Conservation (phyloP, 2,113 vertebrate species). For the Misgurnus mizolepis region DNA sequence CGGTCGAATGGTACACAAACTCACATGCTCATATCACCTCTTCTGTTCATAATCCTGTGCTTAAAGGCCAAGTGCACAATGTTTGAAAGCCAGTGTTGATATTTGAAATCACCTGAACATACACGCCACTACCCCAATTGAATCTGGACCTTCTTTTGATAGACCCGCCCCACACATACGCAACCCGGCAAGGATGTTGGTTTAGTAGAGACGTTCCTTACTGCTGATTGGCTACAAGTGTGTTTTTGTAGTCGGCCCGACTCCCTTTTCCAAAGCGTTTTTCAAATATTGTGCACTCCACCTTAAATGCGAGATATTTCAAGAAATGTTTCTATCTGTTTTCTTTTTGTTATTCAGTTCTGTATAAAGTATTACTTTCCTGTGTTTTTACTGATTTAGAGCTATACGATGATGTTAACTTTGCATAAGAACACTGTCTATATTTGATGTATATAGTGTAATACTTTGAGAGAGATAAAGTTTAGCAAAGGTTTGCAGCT, state of each 20-base stretch:
- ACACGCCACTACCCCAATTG: too few species aligned
- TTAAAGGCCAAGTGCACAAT: neutral
- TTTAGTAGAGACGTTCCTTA: too few species aligned
- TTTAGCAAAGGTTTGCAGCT: neutral
- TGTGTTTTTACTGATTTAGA: neutral
- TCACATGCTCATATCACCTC: neutral
- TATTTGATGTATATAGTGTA: neutral
- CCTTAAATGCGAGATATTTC: too few species aligned
- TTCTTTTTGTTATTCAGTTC: neutral
- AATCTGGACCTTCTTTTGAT: too few species aligned
- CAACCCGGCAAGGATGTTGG: too few species aligned
- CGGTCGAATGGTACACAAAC: constrained; percentile 86
- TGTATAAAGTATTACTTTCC: neutral
- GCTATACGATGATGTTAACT: neutral
- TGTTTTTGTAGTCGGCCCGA: too few species aligned
- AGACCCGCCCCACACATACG: too few species aligned
- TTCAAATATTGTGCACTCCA: too few species aligned
- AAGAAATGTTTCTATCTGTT: neutral
- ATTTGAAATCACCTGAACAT: too few species aligned
- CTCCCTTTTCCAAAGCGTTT: too few species aligned
- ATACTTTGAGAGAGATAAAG: neutral
- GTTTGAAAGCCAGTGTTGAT: too few species aligned
- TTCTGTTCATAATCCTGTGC: neutral
- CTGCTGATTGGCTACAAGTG: too few species aligned
- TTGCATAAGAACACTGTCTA: neutral